These are phyloP conservation scores for Ptychobarbus kaznakovi DNA, from an alignment of 2,797 vertebrate genomes.

Conservation along the genomic window DNA sequence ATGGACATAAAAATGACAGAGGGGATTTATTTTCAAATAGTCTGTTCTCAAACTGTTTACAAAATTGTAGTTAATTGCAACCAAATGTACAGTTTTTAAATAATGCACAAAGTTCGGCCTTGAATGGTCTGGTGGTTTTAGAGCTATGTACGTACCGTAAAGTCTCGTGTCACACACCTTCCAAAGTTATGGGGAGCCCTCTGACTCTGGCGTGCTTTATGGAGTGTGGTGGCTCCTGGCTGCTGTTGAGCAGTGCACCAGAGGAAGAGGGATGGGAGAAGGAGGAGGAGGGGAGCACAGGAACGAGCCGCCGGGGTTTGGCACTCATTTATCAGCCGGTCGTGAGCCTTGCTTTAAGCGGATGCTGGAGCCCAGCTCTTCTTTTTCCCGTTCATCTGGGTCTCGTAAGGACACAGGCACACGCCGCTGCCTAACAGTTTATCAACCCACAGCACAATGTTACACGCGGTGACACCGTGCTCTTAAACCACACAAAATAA, in stretches of 20 bases:
- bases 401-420: conserved; percentile 44
- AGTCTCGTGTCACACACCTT: conserved; percentile 56
- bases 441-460: conserved; percentile 25
- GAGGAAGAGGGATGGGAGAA: conserved; percentile 54
- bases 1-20: not conserved
- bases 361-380: conserved; percentile 13
- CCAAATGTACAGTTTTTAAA: conserved; percentile 8
- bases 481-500: not conserved
- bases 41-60: not conserved
- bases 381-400: conserved; percentile 28
- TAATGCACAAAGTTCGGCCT: conserved; percentile 4
- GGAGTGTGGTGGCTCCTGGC: conserved; percentile 58
- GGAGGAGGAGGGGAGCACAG: conserved; percentile 25
- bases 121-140: conserved; percentile 38
- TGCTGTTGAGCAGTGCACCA: conserved; percentile 45
- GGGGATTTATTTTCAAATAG: not conserved
- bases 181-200: conserved; percentile 46
- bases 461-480: conserved; percentile 32
- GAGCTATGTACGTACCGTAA: conserved; percentile 40
- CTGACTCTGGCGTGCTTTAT: conserved; percentile 56
- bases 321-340: conserved; percentile 56
- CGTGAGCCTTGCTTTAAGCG: conserved; percentile 40
- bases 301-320: conserved; percentile 37
- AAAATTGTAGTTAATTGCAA: not conserved
- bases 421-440: conserved; percentile 20